Conservation (phyloP, 2,888 invertebrate genomes). For the Drosophila meridionalis region DNA sequence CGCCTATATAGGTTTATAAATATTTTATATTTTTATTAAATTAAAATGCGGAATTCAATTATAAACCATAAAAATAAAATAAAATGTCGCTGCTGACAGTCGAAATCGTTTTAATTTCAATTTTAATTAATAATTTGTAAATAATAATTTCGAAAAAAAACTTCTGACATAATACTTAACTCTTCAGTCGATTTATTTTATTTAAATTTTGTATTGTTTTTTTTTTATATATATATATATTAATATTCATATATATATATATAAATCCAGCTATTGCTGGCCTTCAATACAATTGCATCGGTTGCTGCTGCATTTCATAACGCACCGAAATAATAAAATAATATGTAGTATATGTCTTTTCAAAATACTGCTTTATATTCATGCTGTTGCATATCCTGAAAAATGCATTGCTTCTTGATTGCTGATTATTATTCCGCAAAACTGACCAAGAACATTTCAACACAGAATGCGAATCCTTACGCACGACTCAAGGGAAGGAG, state of each 20-base stretch:
- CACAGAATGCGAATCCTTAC: constrained; percentile 33
- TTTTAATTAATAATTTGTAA: too few relatives aligned
- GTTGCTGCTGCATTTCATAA: background rate
- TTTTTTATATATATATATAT: too few relatives aligned
- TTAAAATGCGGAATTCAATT: background rate
- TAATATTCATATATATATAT: background rate
- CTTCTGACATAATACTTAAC: background rate
- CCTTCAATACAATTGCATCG: background rate
- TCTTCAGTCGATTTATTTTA: too few relatives aligned
- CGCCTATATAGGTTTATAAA: too few relatives aligned
- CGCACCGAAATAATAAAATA: background rate
- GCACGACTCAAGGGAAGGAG: constrained; percentile 23
- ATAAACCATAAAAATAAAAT: background rate
- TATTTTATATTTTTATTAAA: background rate
- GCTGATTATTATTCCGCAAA: constrained; percentile 15
- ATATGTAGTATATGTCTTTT: background rate
- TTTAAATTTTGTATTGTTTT: background rate
- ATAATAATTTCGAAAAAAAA: background rate
- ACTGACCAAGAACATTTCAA: constrained; percentile 24
- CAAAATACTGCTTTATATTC: constrained; percentile 5
- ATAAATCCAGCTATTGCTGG: too few relatives aligned
- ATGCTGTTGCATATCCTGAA: constrained; percentile 20
- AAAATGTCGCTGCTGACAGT: background rate
- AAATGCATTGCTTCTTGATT: constrained; percentile 28
- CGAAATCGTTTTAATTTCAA: background rate